Percentiles rank a stretch among this genome's conserved stretches.
These are phyloP conservation scores for Styela plicata DNA, from an alignment of 23 tunicate species.

Conservation along the genomic window DNA sequence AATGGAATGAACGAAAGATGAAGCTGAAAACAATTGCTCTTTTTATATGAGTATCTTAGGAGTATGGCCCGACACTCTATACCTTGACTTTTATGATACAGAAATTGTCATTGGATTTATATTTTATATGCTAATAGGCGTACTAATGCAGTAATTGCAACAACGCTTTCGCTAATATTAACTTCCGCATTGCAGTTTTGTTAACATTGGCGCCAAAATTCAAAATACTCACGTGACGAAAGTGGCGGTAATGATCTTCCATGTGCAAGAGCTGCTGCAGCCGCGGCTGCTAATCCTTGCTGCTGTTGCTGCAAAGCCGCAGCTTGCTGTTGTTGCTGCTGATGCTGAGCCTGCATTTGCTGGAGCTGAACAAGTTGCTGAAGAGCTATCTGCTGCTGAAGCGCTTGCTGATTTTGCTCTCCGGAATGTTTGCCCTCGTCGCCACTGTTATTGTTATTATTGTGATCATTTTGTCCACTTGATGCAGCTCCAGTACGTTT, in stretches of 20 bases:
- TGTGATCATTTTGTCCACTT: constrained; percentile 5
- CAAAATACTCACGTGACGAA: constrained; percentile 29
- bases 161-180: no score
- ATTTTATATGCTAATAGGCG: neutral
- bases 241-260: constrained; percentile 19
- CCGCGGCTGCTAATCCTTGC: constrained; percentile 71
- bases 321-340: constrained; percentile 72
- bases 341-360: constrained; percentile 74
- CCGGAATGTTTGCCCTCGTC: constrained; percentile 17
- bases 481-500: constrained; percentile 1
- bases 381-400: constrained; percentile 81
- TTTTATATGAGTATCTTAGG: no score
- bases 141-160: neutral
- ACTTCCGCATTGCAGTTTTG: no score
- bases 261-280: constrained; percentile 72
- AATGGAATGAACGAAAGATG: no score
- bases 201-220: no score
- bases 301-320: constrained; percentile 75
- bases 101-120: no score
- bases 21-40: no score
- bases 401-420: neutral
- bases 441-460: constrained; percentile 45
- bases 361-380: constrained; percentile 95
- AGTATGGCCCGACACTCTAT: no score
- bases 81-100: no score